These are phyloP conservation scores for Scyliorhinus canicula DNA, from an alignment of 2,797 vertebrate species.

Conservation along the genomic window DNA sequence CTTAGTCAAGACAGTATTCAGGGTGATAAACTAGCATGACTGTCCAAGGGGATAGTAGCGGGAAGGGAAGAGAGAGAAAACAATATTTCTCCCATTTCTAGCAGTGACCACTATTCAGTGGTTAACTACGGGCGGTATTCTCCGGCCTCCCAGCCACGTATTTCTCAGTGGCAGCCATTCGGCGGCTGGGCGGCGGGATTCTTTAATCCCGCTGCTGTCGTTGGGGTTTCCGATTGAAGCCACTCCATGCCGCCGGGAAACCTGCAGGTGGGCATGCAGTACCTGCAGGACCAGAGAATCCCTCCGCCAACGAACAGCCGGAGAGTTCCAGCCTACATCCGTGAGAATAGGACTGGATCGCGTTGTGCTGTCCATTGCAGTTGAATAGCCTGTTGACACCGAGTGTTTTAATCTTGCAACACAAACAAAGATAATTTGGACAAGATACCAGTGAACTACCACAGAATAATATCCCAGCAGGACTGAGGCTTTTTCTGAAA, in stretches of 20 bases:
- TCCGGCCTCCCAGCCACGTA: too few species aligned
- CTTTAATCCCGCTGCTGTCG: too few species aligned
- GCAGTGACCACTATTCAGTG: background rate
- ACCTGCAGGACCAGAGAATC: too few species aligned
- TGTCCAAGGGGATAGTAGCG: background rate
- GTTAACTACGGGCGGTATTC: background rate
- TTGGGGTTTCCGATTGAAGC: too few species aligned
- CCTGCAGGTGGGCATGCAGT: too few species aligned
- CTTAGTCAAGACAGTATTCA: background rate
- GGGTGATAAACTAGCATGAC: background rate
- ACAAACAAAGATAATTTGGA: background rate
- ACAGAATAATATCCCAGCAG: background rate
- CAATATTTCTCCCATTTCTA: background rate
- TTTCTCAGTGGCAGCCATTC: too few species aligned
- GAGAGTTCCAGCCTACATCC: too few species aligned
- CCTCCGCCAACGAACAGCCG: too few species aligned
- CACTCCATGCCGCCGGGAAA: too few species aligned
- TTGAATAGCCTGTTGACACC: background rate
- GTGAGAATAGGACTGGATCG: background rate
- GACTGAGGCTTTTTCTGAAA: background rate
- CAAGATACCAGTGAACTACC: background rate
- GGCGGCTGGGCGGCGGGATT: too few species aligned
- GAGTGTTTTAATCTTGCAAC: background rate
- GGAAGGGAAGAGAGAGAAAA: background rate
- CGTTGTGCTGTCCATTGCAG: background rate